Base-by-base conservation (phyloP, 2,797 vertebrate genomes). In the Peromyscus nudipes region DNA sequence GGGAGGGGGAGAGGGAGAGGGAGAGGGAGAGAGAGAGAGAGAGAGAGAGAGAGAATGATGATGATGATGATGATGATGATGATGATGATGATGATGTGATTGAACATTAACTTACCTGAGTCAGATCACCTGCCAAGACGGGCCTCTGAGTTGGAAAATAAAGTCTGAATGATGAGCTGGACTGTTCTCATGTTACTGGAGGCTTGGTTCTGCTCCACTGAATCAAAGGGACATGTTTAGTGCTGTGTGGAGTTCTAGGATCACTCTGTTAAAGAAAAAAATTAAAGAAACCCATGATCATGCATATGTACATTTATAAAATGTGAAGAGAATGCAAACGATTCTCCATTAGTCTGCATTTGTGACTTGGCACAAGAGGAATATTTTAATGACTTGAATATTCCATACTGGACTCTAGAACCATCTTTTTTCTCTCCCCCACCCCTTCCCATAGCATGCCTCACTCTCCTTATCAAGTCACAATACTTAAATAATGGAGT, bases 381-480 rank as follows among this genome's bases (percentile, higher is more conserved):
- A 10, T 37, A 55, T 86, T 86, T 49, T 10, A 71, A 6, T 52
- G 49, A 52, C 8, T 31, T 14, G 12, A 52, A 13, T 55, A 55
- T 16, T 27, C 43, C 23, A 37, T 3, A 4, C 31, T 27, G 34
- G 21, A 52, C 6, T 84, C 65, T 5, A 37, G 12, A 1, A 9
- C 34, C 12, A 9, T 43, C 14, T 8, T 46, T 84, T 86, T 27
- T 19, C 4, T 37, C 17, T 27, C 52, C 40, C 65, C 23, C 5
- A 11, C 43, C 21, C 1, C 34, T 27, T 14, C 14, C 29, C 7
- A 3, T 16, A 1, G 0, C 12, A 52, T 25, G 6, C 64, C 13
- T 65, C 46, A 9, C 6, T 5, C 65, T 86, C 13, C 46, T 69
- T 55, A 9, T 55, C 21, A 69, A 4, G 52, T n/a, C 19, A 9